Base-by-base conservation (phyloP, 2,888 invertebrate genomes). In the Galeruca laticollis region DNA sequence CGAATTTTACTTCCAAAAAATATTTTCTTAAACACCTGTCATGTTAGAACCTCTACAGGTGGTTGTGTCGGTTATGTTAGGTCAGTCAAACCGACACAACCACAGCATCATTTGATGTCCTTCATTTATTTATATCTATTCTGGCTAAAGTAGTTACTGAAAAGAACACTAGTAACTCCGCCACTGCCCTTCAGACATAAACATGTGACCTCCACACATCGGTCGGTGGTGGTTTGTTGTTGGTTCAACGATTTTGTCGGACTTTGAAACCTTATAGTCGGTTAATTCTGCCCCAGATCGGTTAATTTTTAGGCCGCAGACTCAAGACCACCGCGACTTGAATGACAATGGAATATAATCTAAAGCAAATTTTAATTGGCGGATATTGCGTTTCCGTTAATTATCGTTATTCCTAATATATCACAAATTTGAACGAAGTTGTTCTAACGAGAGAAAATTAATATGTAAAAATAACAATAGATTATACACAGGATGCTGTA, bases 191-290 rank as follows among this genome's bases (percentile, higher is more conserved):
- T 35, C 35, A 57, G 56, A 57, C 56, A 57, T 33, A 57, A 57
- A 57, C 15, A 57, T 57, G 56, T 57, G 56, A 57, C 56, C 56
- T 57, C 56, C 56, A 57, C 56, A n/a, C 33, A 57, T 57, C 56
- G 33, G 35, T 57, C 56, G 56, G 56, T 57, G 56, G 56, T 57
- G 56, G 56, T 57, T 57, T 57, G 35, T 26, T 54, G 56, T 35
- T 57, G 56, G 56, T 57, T 57, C 56, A 57, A 57, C 56, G 56
- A 35, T 57, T 57, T 57, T 26, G 52, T 33, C 56, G 35, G 56
- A 57, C 56, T 57, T 35, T 57, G 56, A 57, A 57, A 56, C 56
- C 56, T 56, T 56, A 33, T 54, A 54, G 31, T 57, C 56, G 56
- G 56, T 57, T 57, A 18, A 57, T 35, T 57, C 35, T 57, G 56